These are phyloP conservation scores for Thecocarcelia acutangulata DNA, from an alignment of 2,888 invertebrate species.

Conservation along the genomic window DNA sequence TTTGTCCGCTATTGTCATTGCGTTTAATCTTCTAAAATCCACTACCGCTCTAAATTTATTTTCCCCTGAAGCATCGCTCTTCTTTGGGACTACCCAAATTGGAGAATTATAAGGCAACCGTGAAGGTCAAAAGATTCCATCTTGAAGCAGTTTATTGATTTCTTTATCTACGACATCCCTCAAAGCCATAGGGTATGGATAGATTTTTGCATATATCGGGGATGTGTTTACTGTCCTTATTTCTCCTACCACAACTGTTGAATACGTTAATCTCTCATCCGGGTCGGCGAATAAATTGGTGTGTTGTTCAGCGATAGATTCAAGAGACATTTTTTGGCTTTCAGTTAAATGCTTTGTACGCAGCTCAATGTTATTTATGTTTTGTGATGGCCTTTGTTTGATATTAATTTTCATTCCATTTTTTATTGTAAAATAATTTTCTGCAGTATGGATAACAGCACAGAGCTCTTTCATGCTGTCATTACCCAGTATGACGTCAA, in stretches of 20 bases:
- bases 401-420: neutral
- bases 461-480: slow-evolving; percentile 41
- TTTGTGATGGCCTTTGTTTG: no score
- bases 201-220: slow-evolving; percentile 44
- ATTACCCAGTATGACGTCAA: slow-evolving; percentile 53
- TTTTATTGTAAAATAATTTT: slow-evolving; percentile 20
- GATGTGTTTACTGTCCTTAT: slow-evolving; percentile 41
- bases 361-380: neutral
- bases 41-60: slow-evolving; percentile 40
- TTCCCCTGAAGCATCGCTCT: slow-evolving; percentile 18
- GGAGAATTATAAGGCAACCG: slow-evolving; percentile 50
- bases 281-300: slow-evolving; percentile 36
- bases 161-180: slow-evolving; percentile 50
- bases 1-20: slow-evolving; percentile 45
- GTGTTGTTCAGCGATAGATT: no score
- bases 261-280: slow-evolving; percentile 50
- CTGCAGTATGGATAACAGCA: slow-evolving; percentile 1
- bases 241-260: slow-evolving; percentile 35
- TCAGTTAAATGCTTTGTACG: neutral
- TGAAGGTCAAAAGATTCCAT: slow-evolving; percentile 10
- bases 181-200: slow-evolving; percentile 58
- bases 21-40: slow-evolving; percentile 52
- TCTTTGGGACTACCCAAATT: slow-evolving; percentile 51
- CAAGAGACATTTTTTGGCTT: neutral
- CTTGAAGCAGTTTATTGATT: slow-evolving; percentile 30